Conservation (phyloP, 2,797 vertebrate species). For the Furcifer pardalis region DNA sequence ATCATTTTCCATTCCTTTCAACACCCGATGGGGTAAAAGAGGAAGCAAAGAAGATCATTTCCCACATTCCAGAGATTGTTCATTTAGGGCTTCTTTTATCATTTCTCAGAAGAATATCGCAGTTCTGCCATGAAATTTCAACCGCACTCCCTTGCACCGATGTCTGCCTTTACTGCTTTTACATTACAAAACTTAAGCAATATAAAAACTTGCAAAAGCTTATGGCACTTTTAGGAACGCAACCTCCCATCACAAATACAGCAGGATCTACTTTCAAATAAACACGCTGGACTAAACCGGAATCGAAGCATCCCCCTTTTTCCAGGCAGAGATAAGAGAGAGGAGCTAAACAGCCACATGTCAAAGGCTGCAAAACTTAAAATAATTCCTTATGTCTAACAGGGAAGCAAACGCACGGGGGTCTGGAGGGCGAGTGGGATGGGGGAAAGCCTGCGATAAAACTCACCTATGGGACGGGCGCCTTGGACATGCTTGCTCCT, state of each 20-base stretch:
- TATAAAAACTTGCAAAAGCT: background rate
- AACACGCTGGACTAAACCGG: background rate
- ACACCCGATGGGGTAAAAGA: too few species aligned
- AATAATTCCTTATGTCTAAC: background rate
- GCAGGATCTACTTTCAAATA: background rate
- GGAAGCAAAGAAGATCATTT: too few species aligned
- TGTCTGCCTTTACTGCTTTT: background rate
- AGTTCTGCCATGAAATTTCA: background rate
- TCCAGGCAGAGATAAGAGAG: background rate
- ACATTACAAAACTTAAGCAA: background rate
- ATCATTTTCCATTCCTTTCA: too few species aligned
- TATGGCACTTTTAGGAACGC: background rate
- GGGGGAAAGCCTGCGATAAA: background rate
- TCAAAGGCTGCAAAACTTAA: background rate
- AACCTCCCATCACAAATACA: background rate
- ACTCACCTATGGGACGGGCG: background rate
- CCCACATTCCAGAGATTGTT: background rate
- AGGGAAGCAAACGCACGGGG: background rate
- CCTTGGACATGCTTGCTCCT: background rate
- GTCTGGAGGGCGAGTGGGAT: background rate
- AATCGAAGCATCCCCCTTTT: background rate
- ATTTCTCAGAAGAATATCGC: background rate
- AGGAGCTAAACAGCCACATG: background rate
- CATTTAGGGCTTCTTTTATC: background rate
- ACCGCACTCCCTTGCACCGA: background rate